Evolutionary conservation across 2,113 vertebrate species (phyloP), one percentile per base, ranked within the genome.

Genomic region (Heterotis niloticus): DNA sequence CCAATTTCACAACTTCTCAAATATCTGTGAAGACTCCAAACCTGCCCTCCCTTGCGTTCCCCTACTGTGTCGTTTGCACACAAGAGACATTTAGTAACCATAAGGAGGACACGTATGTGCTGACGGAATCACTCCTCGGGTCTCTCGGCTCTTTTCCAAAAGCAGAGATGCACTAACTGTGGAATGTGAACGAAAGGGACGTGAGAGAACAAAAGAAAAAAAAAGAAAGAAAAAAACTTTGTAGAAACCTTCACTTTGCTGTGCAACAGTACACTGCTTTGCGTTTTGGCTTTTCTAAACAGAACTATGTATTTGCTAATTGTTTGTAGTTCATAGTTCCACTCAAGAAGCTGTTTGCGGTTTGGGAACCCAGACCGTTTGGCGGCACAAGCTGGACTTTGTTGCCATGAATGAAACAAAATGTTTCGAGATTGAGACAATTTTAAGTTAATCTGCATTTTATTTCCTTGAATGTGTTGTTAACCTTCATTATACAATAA

Each of bases 311-410:
- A 95, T 96, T 96, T 98, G 95, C 93, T 97, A 95, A 96, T 94
- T 95, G 96, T 98, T 96, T 98, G 96, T 99, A 96, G 95, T 95
- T 94, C 90, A 91, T 95, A 94, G 96, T 95, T 97, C 34, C 93
- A 95, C 93, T 93, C 89, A 90, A 90, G 92, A 94, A 95, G 95
- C 96, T 96, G 96, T 98, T 96, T 94, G 90, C 94, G 93, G 95
- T 96, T 95, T 95, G 92, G 92, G 87, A 79, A 83, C 88, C 92
- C 88, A 93, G 94, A 95, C 95, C 94, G 94, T 94, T 95, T 96
- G 96, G 96, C 95, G 94, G 95, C 96, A 99, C 94, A 97, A 99
- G 96, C 98, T 98, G 98, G 98, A 97, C 97, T 99, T 99, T 98
- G 97, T 98, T 98, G 98, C 97, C 96, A 96, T 96, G 92, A 91